A percentile compares a stretch with the other conserved stretches of the same genome.
phyloP scores from a whole-genome alignment of 1,140 invertebrate genomes.

The Aleiodes sp. region DNA sequence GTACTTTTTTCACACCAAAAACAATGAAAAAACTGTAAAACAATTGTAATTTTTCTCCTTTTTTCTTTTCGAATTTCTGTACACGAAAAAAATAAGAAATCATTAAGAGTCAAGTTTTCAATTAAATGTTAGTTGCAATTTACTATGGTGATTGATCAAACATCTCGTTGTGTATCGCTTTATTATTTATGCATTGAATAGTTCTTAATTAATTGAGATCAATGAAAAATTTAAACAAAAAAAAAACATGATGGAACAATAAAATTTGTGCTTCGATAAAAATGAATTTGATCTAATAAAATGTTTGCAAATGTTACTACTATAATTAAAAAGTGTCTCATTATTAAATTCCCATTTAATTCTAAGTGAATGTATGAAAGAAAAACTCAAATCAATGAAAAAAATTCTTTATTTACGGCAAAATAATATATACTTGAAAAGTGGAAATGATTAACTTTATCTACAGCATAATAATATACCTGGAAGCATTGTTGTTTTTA shows the following conservation, averaged over 20 bases:
- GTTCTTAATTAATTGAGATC: slow-evolving; percentile 27
- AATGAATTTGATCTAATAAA: slow-evolving; percentile 48
- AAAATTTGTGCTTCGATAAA: slow-evolving; percentile 50
- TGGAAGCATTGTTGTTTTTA: neutral
- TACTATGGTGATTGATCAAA: slow-evolving; percentile 28
- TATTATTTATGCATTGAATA: slow-evolving; percentile 43
- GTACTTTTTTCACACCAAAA: slow-evolving; percentile 38
- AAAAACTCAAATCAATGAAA: no score
- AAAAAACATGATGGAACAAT: slow-evolving; percentile 31
- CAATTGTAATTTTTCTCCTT: slow-evolving; percentile 24
- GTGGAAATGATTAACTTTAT: neutral
- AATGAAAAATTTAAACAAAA: neutral
- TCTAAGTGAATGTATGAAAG: no score
- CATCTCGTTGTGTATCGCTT: slow-evolving; percentile 37
- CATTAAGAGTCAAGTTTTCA: slow-evolving; percentile 3
- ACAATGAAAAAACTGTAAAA: slow-evolving; percentile 28
- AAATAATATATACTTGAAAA: neutral
- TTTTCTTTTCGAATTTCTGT: slow-evolving; percentile 38
- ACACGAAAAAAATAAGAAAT: slow-evolving; percentile 23
- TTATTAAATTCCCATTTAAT: no score
- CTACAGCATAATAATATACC: neutral
- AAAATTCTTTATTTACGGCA: slow-evolving; percentile 5
- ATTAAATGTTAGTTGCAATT: slow-evolving; percentile 18
- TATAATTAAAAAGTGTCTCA: no score
- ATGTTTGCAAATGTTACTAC: slow-evolving; percentile 43